Percentiles rank a stretch among this genome's conserved stretches.
These are phyloP conservation scores for Syndactyla subalaris DNA, from an alignment of 2,797 vertebrate species.

Conservation along the genomic window DNA sequence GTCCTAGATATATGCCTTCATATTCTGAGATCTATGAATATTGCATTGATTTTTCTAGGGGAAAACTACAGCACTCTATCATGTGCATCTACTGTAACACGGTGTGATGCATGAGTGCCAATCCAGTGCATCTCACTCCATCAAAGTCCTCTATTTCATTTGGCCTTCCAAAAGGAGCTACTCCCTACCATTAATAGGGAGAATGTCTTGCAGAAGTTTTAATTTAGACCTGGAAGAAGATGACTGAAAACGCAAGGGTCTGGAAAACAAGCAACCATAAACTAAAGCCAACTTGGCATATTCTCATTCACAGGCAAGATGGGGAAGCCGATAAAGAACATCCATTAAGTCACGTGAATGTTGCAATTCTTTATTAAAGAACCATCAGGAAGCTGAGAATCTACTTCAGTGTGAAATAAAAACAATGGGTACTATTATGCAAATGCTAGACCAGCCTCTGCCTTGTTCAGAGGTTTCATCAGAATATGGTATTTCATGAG, in stretches of 20 bases:
- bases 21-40: neutral
- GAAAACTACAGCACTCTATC: neutral
- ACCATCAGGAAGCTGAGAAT: neutral
- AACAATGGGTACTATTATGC: neutral
- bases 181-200: fast-evolving
- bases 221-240: neutral
- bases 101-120: neutral
- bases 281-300: neutral
- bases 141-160: neutral
- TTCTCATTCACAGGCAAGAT: neutral
- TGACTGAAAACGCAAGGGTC: neutral
- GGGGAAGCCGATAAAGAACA: neutral
- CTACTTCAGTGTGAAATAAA: neutral
- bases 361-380: neutral
- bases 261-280: neutral
- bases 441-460: neutral
- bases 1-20: neutral
- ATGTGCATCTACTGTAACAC: neutral
- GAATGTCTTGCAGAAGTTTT: neutral
- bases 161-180: neutral
- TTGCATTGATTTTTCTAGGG: neutral
- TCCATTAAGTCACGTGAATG: neutral
- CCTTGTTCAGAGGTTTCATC: neutral
- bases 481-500: neutral
- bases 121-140: neutral